Base-by-base conservation (phyloP, 2,113 vertebrate genomes). In the Hyla sarda region DNA sequence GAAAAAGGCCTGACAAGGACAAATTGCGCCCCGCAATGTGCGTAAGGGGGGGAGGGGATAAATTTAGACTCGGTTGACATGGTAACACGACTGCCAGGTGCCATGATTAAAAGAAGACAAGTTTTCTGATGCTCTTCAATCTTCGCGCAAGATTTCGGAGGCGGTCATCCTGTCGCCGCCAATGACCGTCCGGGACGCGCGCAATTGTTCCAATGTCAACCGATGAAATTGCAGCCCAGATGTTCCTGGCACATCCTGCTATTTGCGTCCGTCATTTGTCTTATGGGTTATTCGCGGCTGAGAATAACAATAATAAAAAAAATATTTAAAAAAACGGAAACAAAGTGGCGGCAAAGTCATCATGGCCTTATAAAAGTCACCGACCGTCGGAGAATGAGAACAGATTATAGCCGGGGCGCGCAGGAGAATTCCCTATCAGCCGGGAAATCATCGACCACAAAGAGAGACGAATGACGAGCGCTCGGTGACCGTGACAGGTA, bases 41-140 rank as follows among this genome's bases (percentile, higher is more conserved):
- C 79, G 60, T 62, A 80, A 30, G 8, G 54, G 67, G 67, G 84
- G 54, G 67, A 34, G 84, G 84, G 62, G 84, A 86, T 86, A 81
- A 72, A 81, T 50, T 87, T 87, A 87, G 78, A 74, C 85, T 54
- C 19, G 62, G 85, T 87, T 87, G 52, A 74, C 67, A 87, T 87
- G 85, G 85, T 34, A 87, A 87, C 85, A n/a, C 8, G 28, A 25
- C 78, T 74, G 67, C 77, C 85, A 87, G 85, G 85, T 87, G 50
- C 34, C 1, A 74, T 81, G 67, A 87, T 87, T 74, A 87, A 74
- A 82, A 74, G 67, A 74, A n/a, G 52, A 34, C 48, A 47, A 62
- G 17, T 87, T 41, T 74, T 34, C 34, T 74, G 52, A 73, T 81
- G 50, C 8, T 73, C 14, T 80, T 71, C 50, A 11, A 23, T 28